These are phyloP conservation scores for Acrossocheilus wenchowensis DNA, from an alignment of 2,797 vertebrate species.

Conservation along the genomic window DNA sequence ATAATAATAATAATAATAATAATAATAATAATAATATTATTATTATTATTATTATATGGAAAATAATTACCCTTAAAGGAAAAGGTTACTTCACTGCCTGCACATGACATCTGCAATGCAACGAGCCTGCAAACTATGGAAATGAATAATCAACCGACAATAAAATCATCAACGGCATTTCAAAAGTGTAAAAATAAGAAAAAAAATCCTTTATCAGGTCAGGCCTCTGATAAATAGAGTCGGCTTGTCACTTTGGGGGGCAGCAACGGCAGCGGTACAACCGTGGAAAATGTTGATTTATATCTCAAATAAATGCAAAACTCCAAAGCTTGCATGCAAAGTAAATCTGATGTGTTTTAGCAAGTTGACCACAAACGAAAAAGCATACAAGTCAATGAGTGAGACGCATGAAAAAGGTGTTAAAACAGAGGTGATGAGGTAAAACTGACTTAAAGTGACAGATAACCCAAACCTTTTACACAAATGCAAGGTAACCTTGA, in stretches of 20 bases:
- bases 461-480: not conserved
- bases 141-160: not conserved
- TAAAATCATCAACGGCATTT: not conserved
- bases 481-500: not conserved
- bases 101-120: not conserved
- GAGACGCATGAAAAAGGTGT: not conserved
- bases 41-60: not conserved
- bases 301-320: not conserved
- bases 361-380: not conserved
- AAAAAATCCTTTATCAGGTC: not conserved
- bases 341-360: not conserved
- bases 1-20: not conserved
- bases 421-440: not conserved
- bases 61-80: not conserved
- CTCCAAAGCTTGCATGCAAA: slow-evolving; percentile 5
- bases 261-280: not conserved
- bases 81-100: not conserved
- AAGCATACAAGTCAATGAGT: not conserved
- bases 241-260: slow-evolving; percentile 17
- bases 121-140: not conserved
- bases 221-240: not conserved
- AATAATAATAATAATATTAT: too few species aligned
- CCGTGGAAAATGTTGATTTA: not conserved
- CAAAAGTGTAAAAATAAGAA: not conserved
- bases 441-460: not conserved